Percentiles rank a stretch among this genome's conserved stretches.
phyloP scores from a whole-genome alignment of 64 coral and sea anemone genomes.

The Montipora capricornis region DNA sequence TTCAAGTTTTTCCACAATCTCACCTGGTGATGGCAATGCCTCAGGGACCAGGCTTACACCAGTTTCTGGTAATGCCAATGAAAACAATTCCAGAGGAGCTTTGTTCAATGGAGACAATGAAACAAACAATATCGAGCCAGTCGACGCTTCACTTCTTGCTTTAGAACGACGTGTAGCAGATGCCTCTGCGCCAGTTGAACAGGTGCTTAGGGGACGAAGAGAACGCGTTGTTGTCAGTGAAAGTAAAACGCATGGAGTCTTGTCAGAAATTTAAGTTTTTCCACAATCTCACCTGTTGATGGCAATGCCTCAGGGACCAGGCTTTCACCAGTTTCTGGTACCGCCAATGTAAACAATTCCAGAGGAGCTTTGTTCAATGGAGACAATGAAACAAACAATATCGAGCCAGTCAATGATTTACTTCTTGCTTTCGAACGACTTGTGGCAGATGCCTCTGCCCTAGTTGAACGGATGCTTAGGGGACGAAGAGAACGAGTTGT shows the following conservation, averaged over 20 bases:
- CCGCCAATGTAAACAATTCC: background rate
- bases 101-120: background rate
- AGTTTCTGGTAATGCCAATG: background rate
- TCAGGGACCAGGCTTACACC: background rate
- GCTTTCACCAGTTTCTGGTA: background rate
- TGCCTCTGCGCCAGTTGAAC: background rate
- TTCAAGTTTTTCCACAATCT: background rate
- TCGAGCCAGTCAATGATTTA: background rate
- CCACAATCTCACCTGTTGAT: background rate
- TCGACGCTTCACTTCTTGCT: background rate
- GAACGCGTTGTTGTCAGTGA: too few species aligned
- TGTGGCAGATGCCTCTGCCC: background rate
- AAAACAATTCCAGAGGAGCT: background rate
- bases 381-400: background rate
- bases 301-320: background rate
- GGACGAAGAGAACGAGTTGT: background rate
- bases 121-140: background rate
- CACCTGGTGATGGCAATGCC: background rate
- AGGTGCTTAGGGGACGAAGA: background rate
- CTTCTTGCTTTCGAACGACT: background rate
- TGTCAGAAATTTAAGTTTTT: too few species aligned
- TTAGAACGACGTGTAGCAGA: constrained; percentile 13
- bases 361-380: background rate
- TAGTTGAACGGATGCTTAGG: background rate
- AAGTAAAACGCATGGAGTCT: too few species aligned